Base-by-base conservation (phyloP, 2,113 vertebrate genomes). In the Serilophus lunatus region DNA sequence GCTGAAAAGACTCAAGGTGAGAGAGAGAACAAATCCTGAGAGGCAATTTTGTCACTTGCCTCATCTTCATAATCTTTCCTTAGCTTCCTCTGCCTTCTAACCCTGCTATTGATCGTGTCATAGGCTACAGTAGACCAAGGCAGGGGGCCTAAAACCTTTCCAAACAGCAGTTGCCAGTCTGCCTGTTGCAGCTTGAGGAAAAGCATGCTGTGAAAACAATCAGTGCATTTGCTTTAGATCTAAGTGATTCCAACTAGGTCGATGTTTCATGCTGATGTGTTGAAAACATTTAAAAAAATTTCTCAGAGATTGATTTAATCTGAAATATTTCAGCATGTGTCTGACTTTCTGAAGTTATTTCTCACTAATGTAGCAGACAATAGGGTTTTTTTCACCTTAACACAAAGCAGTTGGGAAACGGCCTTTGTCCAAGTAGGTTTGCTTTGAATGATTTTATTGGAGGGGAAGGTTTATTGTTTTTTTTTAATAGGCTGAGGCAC, bases 151-250 rank as follows among this genome's bases (percentile, higher is more conserved):
- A 97, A 98, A 98, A 98, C 97, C 98, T 98, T 98, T 97, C 97
- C 33, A 3, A 85, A 84, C 96, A 97, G 93, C 96, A 96, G 97
- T 95, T 70, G 90, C 97, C 85, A 85, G 92, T 81, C 96, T 76
- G 96, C 97, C 97, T 97, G 97, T 96, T 97, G 97, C 97, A 96
- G 97, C 97, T 96, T 97, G 91, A 79, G 98, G 98, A 98, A 98
- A 97, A 94, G 79, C 98, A 98, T 97, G 98, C 98, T 98, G 98
- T 98, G 98, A 98, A 98, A 98, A 98, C 98, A 99, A 99, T 99
- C 98, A 98, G 98, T 98, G 98, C 98, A 98, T 98, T 98, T 98
- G 97, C 97, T 98, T 98, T 97, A 98, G 98, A 98, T 98, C 98
- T 98, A 98, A 98, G 98, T 98, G 98, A 98, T 98, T 98, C 98